These are phyloP conservation scores for Brachionus sp. DNA, from an alignment of 1,140 invertebrate species.

Conservation along the genomic window DNA sequence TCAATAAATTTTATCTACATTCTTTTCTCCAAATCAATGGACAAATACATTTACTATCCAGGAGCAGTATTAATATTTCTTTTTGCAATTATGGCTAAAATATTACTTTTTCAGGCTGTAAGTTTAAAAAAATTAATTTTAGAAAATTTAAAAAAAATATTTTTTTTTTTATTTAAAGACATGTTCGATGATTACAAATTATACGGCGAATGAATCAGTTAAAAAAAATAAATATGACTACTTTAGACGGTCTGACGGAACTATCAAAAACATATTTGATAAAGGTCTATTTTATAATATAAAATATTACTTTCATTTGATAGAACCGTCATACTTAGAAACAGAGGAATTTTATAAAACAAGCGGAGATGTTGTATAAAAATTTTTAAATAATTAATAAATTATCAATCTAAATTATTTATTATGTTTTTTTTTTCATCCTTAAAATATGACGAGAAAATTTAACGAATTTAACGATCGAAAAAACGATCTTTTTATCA, in stretches of 20 bases:
- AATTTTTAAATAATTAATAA: neutral
- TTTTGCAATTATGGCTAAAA: neutral
- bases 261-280: neutral
- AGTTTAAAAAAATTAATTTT: neutral
- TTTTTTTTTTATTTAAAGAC: neutral
- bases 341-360: neutral
- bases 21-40: neutral
- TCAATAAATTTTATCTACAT: neutral
- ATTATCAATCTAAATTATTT: neutral
- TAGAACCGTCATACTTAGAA: constrained; percentile 36
- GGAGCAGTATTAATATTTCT: neutral
- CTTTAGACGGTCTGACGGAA: neutral
- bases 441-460: too few relatives aligned
- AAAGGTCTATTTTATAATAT: constrained; percentile 30
- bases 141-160: neutral
- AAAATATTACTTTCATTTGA: constrained; percentile 41
- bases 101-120: neutral
- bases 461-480: too few relatives aligned
- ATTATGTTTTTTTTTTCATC: too few relatives aligned
- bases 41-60: constrained; percentile 15
- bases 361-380: neutral
- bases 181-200: neutral
- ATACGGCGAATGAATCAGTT: neutral
- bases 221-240: constrained; percentile 41
- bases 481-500: too few relatives aligned